Percentiles rank a stretch among this genome's conserved stretches.
Conservation (phyloP, 2,797 vertebrate species). For the Dicrostonyx torquatus region DNA sequence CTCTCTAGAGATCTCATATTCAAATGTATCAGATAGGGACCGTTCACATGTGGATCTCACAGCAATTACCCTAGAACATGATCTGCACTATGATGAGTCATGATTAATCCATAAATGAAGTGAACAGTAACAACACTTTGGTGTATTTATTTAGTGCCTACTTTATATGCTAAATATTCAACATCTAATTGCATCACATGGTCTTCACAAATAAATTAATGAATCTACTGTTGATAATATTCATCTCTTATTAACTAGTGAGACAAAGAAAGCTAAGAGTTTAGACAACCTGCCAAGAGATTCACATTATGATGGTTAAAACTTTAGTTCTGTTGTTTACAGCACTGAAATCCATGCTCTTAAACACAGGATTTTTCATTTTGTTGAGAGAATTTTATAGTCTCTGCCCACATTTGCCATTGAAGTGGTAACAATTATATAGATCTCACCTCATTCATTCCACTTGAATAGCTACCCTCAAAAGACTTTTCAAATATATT, state of each 20-base stretch:
- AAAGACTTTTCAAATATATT: not conserved
- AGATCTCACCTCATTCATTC: not conserved
- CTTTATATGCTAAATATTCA: not conserved
- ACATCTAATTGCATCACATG: not conserved
- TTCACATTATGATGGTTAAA: not conserved
- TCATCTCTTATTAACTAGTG: not conserved
- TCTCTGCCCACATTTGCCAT: not conserved
- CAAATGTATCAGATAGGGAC: not conserved
- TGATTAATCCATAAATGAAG: not conserved
- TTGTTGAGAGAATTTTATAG: not conserved
- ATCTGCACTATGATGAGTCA: not conserved
- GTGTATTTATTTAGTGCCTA: not conserved
- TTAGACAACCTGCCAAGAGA: not conserved
- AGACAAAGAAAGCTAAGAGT: not conserved
- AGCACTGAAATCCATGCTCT: not conserved
- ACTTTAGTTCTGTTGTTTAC: not conserved
- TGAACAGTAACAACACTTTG: not conserved
- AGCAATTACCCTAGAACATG: not conserved
- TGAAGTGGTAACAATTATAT: not conserved
- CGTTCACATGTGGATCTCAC: not conserved
- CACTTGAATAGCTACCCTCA: not conserved
- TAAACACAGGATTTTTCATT: not conserved
- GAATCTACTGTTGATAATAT: not conserved
- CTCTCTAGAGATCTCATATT: not conserved
- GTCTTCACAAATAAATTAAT: not conserved